phyloP scores from a whole-genome alignment of 2,888 invertebrate species.

The Celastrina argiolus region DNA sequence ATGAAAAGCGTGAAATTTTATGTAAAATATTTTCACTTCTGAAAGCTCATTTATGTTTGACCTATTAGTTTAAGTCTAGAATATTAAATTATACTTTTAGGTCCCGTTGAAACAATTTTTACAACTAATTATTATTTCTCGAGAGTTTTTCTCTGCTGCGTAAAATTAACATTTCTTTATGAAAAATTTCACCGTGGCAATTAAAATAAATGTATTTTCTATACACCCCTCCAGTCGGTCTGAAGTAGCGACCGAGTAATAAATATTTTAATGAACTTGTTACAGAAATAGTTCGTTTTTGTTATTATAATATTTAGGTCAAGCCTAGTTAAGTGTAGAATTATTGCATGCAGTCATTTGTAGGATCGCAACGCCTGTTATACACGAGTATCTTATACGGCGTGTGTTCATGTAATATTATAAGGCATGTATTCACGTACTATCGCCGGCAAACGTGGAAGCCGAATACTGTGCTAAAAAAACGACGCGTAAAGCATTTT shows the following conservation, averaged over 20 bases:
- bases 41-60: conserved; percentile 4
- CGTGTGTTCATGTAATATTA: no score
- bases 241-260: neutral
- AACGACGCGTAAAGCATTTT: no score
- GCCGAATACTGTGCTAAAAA: no score
- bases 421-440: no score
- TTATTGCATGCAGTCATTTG: no score
- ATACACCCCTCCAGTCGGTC: neutral
- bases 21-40: neutral
- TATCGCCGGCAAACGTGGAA: no score
- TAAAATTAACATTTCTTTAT: neutral
- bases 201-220: neutral
- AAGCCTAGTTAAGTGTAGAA: neutral
- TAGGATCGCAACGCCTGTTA: no score
- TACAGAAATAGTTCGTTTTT: neutral
- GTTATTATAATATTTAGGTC: neutral
- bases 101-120: neutral
- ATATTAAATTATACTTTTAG: conserved; percentile 1
- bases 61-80: neutral
- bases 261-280: conserved; percentile 7
- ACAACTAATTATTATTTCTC: conserved; percentile 8
- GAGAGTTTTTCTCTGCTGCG: neutral
- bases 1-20: neutral
- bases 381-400: no score
- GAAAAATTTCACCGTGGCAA: neutral